Evolutionary conservation across 2,888 invertebrate species (phyloP), one percentile per base, ranked within the genome.

Genomic region (Papilio gigon): DNA sequence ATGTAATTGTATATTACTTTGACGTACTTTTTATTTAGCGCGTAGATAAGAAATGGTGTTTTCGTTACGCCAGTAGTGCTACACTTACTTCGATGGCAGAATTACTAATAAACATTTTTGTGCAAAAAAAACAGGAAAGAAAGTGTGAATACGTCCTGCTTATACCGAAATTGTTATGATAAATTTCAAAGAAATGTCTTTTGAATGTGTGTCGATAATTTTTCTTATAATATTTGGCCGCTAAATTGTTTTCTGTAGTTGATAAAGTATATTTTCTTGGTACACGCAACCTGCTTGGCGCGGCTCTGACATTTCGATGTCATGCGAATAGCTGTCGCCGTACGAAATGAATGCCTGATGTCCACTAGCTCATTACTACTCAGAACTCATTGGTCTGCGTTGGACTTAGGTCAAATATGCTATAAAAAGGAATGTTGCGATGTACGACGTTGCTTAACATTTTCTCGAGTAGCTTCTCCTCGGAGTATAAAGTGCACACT

Each of bases 361-460:
- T 70, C 70, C 67, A 40, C 53, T 64, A 71, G 71, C 74, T 80
- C 73, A 83, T 84, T 84, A 78, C 71, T 77, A 84, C 84, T 80
- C 82, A 78, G 75, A 76, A 76, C 78, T 79, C 76, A 82, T 79
- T 78, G 79, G 72, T 74, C 70, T 75, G 75, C 78, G 17, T 69
- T 75, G 74, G 77, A 76, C 78, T 78, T 77, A 79, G 77, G 77
- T 79, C 65, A 65, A 65, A 69, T 60, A 65, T 69, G 53, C 50
- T 53, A 37, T 65, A 33, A 58, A 47, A 59, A 50, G 37, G 47
- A 66, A 66, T 66, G 66, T 66, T 66, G 66, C 66, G 53, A 56
- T 56, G 30, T 56, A 56, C 17, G 14, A 50, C 30, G 4, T 53
- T 30, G 30, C 30, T 30, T 17, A 25, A 53, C 53, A 17, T 53